A percentile compares a stretch with the other conserved stretches of the same genome.
Conservation (phyloP, 2,797 vertebrate species). For the Enteromius anoplus region DNA sequence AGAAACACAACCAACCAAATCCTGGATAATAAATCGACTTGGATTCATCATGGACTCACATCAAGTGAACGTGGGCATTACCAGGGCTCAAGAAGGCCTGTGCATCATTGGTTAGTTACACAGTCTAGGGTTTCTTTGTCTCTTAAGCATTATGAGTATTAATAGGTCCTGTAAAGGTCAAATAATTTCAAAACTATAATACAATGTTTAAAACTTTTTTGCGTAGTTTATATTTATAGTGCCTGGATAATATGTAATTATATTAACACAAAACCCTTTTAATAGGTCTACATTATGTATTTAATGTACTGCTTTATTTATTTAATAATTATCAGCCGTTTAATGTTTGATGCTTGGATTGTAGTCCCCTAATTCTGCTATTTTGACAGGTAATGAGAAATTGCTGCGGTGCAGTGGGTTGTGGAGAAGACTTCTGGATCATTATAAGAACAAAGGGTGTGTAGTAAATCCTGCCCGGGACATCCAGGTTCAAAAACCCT, state of each 20-base stretch:
- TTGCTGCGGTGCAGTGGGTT: slow-evolving; percentile 58
- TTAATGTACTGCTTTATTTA: no score
- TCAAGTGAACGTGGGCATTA: slow-evolving; percentile 83
- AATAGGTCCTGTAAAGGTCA: neutral
- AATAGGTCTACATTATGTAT: neutral
- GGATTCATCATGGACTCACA: slow-evolving; percentile 79
- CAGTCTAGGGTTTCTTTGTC: neutral
- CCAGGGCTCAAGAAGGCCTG: slow-evolving; percentile 82
- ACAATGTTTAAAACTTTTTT: no score
- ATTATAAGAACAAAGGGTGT: slow-evolving; percentile 58
- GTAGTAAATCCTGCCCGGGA: slow-evolving; percentile 54
- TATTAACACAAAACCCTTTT: neutral
- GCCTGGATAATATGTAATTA: neutral
- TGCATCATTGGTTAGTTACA: slow-evolving; percentile 78
- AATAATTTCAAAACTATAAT: no score
- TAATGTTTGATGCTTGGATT: neutral
- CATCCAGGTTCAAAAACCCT: slow-evolving; percentile 53
- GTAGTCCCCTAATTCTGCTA: neutral
- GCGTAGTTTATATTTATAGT: neutral
- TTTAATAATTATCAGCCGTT: neutral
- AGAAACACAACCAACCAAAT: slow-evolving; percentile 74
- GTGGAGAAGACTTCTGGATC: slow-evolving; percentile 62
- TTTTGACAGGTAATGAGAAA: slow-evolving; percentile 60
- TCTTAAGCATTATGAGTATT: neutral
- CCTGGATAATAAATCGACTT: slow-evolving; percentile 77